These are phyloP conservation scores for Symphodus melops DNA, from an alignment of 2,113 vertebrate genomes.

Conservation along the genomic window DNA sequence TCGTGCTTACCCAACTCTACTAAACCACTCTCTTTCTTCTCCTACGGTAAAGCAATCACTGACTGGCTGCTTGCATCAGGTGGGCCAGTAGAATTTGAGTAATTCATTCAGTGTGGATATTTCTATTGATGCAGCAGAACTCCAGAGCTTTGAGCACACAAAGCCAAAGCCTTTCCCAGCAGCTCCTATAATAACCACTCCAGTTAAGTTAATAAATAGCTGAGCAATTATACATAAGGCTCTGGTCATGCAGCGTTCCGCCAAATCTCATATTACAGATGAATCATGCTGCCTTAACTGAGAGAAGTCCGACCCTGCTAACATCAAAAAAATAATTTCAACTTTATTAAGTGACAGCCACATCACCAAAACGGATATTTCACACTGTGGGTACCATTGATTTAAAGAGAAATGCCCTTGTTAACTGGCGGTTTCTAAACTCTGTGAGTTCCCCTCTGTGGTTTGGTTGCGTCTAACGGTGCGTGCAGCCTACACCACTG, in stretches of 20 bases:
- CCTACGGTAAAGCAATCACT: constrained; percentile 26
- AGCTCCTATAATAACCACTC: neutral
- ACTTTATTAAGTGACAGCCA: neutral
- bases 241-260: neutral
- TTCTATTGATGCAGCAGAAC: neutral
- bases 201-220: neutral
- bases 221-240: neutral
- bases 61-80: constrained; percentile 44
- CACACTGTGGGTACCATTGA: too few relatives aligned
- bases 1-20: constrained; percentile 40
- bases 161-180: neutral
- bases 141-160: neutral
- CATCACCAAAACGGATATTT: neutral
- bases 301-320: neutral
- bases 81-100: constrained; percentile 9
- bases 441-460: too few relatives aligned
- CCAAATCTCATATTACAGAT: neutral
- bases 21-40: constrained; percentile 46
- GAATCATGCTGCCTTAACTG: neutral
- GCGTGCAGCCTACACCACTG: too few relatives aligned
- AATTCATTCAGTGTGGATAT: neutral
- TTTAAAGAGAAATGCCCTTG: too few relatives aligned
- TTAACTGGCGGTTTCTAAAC: too few relatives aligned
- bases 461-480: too few relatives aligned
- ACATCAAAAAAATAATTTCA: neutral